These are phyloP conservation scores for Acleris emargana DNA, from an alignment of 2,888 invertebrate genomes.

Conservation along the genomic window DNA sequence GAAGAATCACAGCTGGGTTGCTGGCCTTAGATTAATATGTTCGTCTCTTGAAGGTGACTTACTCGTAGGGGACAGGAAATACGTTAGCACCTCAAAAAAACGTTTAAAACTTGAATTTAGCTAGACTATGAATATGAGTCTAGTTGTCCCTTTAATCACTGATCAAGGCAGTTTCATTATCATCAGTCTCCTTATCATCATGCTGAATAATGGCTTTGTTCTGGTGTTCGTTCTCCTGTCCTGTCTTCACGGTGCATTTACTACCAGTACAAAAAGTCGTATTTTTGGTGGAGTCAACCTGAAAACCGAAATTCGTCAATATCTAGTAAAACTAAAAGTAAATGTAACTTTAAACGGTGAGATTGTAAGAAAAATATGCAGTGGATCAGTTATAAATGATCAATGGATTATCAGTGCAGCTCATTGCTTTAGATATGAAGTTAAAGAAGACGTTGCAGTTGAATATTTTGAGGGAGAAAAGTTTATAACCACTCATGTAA, in stretches of 20 bases:
- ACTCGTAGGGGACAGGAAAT: too few species aligned
- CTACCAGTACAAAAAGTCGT: background rate
- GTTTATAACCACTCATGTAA: background rate
- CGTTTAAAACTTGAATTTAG: too few species aligned
- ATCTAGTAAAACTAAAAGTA: slow-evolving; percentile 16
- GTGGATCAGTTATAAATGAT: slow-evolving; percentile 11
- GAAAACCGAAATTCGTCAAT: background rate
- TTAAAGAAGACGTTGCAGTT: background rate
- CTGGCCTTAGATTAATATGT: too few species aligned
- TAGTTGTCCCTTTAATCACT: background rate
- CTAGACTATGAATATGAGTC: slow-evolving; percentile 18
- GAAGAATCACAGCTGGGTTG: too few species aligned
- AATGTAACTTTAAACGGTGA: background rate
- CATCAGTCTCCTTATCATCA: slow-evolving; percentile 3
- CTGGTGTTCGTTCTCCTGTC: background rate
- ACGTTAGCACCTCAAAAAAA: too few species aligned
- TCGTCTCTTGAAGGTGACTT: too few species aligned
- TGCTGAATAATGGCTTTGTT: background rate
- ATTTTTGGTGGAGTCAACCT: slow-evolving; percentile 18
- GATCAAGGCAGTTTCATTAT: background rate
- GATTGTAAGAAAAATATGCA: slow-evolving; percentile 13
- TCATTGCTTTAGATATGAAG: slow-evolving; percentile 25
- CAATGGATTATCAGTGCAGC: slow-evolving; percentile 33
- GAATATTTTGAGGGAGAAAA: slow-evolving; percentile 3
- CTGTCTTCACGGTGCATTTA: background rate